Percentiles rank a stretch among this genome's conserved stretches.
phyloP scores from a whole-genome alignment of 2,888 invertebrate genomes.

The Aporophyla nigra region DNA sequence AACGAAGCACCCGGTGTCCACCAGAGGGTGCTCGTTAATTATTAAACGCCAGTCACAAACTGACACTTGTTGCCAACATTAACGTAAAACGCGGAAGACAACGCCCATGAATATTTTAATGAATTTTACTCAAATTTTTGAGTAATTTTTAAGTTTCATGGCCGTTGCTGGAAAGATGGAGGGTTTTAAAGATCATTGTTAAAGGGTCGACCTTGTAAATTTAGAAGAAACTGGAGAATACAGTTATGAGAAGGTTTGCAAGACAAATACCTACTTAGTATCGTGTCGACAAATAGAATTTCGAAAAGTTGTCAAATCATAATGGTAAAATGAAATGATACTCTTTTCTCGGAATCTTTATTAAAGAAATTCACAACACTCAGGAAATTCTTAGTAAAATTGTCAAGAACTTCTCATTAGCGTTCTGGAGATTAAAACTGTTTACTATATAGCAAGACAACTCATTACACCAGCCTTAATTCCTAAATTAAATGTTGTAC shows the following conservation, averaged over 20 bases:
- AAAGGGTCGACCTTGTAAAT: not conserved
- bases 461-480: not conserved
- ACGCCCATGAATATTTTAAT: slow-evolving; percentile 42
- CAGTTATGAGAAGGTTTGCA: not conserved
- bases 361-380: not conserved
- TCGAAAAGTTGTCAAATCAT: not conserved
- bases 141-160: slow-evolving; percentile 9
- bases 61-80: slow-evolving; percentile 53
- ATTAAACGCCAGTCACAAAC: slow-evolving; percentile 46
- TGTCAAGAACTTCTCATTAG: not conserved
- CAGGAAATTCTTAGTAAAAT: not conserved
- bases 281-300: not conserved
- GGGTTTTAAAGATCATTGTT: not conserved
- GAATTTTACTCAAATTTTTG: slow-evolving; percentile 31
- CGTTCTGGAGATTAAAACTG: not conserved
- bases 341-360: not conserved
- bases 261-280: not conserved
- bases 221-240: not conserved
- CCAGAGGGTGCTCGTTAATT: slow-evolving; percentile 40
- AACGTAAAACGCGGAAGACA: slow-evolving; percentile 43
- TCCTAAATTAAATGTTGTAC: slow-evolving; percentile 9
- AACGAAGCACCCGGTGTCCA: slow-evolving; percentile 21
- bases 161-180: not conserved
- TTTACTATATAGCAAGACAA: not conserved
- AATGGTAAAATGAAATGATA: not conserved